Conservation (phyloP, 1,140 invertebrate species). For the Homarus americanus region DNA sequence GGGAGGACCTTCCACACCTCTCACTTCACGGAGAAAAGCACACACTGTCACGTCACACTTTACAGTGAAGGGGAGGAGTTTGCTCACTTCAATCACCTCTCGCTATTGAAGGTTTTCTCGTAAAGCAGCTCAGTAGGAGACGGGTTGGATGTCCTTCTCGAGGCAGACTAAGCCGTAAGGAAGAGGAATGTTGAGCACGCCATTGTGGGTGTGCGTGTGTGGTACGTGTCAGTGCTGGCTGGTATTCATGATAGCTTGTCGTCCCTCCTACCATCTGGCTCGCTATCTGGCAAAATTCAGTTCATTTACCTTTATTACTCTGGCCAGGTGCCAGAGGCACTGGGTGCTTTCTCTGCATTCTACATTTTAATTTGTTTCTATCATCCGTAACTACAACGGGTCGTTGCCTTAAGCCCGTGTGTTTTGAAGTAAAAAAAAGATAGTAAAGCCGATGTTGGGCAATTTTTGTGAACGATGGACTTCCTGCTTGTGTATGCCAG, state of each 20-base stretch:
- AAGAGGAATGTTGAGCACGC: background rate
- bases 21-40: no score
- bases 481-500: no score
- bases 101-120: background rate
- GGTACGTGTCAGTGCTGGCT: no score
- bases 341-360: background rate
- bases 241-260: background rate
- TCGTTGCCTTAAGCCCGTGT: background rate
- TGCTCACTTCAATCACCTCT: background rate
- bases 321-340: background rate
- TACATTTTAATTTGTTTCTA: background rate
- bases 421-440: no score
- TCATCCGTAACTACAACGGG: background rate
- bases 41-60: no score
- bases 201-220: background rate
- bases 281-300: background rate
- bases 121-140: background rate
- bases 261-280: background rate
- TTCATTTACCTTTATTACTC: conserved; percentile 4
- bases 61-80: background rate
- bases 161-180: background rate
- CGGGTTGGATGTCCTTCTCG: background rate
- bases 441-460: no score
- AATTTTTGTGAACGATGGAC: no score
- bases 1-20: background rate